Base-by-base conservation (phyloP, 1,140 invertebrate genomes). In the Drosophila truncata region DNA sequence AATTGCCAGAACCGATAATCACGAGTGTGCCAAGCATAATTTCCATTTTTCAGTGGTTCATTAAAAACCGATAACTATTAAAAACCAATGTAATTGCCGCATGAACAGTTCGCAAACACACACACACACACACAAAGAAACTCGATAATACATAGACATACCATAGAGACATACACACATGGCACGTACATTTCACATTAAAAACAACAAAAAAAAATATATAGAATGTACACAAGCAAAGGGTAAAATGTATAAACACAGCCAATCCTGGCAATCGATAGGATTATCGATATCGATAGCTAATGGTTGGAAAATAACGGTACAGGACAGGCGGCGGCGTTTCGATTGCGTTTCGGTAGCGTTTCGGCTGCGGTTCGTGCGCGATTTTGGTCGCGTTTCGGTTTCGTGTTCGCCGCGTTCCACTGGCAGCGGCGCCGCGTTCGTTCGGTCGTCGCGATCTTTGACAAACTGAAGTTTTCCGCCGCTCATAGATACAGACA, bases 391-490 rank as follows among this genome's bases (percentile, higher is more conserved):
- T 49, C 35, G 69, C 42, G 65, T 37, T 55, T 49, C 50, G 42
- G 20, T 39, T 76, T 59, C 58, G 50, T 76, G 54, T 60, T 60
- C 57, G 47, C 46, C 80, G 71, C 87, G 73, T 86, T 69, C 75
- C 74, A 63, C 70, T 73, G 55, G 69, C 84, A 69, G 62, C 85
- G 85, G 46, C 46, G 46, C 46, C 47, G 47, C 47, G 50, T 88
- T 88, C 87, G 83, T 87, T 86, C 75, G 76, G 79, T 86, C 72
- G 83, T 69, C 82, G 82, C 86, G 86, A 85, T 91, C 86, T 91
- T 91, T 80, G 86, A 86, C 86, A 91, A 91, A 91, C 87, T 91
- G 78, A 91, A 91, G 87, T 91, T 82, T 84, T 66, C 65, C 31
- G 20, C 52, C 33, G 50, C 50, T 47, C 64, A 31, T 41, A 41